phyloP scores from a whole-genome alignment of 1,140 invertebrate genomes.

The Ceratosolen solmsi region DNA sequence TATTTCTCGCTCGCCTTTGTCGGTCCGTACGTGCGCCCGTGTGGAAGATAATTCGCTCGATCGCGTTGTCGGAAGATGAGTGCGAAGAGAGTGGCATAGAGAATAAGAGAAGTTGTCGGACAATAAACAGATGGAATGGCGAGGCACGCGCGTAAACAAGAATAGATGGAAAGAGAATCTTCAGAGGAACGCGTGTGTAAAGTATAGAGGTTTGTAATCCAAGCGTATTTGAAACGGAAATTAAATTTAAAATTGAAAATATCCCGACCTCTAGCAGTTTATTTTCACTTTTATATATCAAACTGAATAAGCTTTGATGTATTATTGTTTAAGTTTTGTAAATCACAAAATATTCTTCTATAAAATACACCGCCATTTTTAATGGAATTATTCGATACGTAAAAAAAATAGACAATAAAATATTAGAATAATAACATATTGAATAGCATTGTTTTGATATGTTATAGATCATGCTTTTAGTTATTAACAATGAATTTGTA shows the following conservation, averaged over 20 bases:
- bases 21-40: background rate
- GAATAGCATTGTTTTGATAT: too few species aligned
- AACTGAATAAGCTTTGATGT: background rate
- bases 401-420: background rate
- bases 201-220: background rate
- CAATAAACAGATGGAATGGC: background rate
- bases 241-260: constrained; percentile 15
- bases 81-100: background rate
- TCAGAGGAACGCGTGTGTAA: background rate
- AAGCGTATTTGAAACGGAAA: background rate
- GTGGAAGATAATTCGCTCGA: background rate
- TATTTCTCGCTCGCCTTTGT: constrained; percentile 37
- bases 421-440: too few species aligned
- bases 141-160: constrained; percentile 9
- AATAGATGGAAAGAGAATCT: background rate
- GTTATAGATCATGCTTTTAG: too few species aligned
- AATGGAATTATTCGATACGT: too few species aligned
- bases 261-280: background rate
- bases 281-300: background rate
- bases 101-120: constrained; percentile 10
- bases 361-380: too few species aligned
- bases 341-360: background rate
- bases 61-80: constrained; percentile 14
- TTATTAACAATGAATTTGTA: too few species aligned
- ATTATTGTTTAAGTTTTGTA: background rate